Percentiles rank a stretch among this genome's conserved stretches.
Evolutionary conservation across 1,140 invertebrate species (phyloP).

Genomic region (Drosophila bipectinata): DNA sequence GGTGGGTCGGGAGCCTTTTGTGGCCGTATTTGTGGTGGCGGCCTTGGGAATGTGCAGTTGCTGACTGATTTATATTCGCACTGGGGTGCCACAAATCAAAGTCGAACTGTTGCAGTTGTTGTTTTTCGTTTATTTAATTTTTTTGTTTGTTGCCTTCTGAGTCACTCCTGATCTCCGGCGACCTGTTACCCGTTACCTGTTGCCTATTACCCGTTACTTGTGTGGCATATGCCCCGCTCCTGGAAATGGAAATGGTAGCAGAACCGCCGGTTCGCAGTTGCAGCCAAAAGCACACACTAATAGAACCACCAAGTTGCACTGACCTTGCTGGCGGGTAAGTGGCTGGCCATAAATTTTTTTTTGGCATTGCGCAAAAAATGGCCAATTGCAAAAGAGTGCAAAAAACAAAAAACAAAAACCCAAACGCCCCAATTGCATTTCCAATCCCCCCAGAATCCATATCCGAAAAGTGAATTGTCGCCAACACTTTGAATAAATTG

Average conservation of each 20-base stretch:
- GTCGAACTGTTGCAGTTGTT: conserved; percentile 31
- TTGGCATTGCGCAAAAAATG: conserved; percentile 58
- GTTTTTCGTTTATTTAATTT: no score
- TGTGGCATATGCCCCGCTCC: conserved; percentile 34
- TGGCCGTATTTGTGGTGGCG: conserved; percentile 14
- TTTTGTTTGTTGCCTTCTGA: conserved; percentile 34
- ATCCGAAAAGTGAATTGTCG: conserved; percentile 74
- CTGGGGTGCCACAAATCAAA: conserved; percentile 69
- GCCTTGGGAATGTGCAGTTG: conserved; percentile 71
- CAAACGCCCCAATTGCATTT: conserved; percentile 17
- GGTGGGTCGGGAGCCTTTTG: conserved; percentile 29
- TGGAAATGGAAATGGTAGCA: conserved; percentile 12
- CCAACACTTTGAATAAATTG: conserved; percentile 68
- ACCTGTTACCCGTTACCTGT: conserved; percentile 27
- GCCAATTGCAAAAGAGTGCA: conserved; percentile 14
- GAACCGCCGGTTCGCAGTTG: conserved; percentile 2
- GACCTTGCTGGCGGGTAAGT: conserved; percentile 71
- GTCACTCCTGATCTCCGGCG: conserved; percentile 44
- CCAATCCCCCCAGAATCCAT: conserved; percentile 43
- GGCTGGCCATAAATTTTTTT: conserved; percentile 68
- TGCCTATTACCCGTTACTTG: neutral
- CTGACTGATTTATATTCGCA: conserved; percentile 57
- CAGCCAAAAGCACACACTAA: neutral
- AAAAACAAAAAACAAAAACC: neutral
- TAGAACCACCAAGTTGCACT: conserved; percentile 38